Evolutionary conservation across 2,113 vertebrate genomes (phyloP), one percentile per base, ranked within the genome.

Genomic region (Bubo scandiacus): DNA sequence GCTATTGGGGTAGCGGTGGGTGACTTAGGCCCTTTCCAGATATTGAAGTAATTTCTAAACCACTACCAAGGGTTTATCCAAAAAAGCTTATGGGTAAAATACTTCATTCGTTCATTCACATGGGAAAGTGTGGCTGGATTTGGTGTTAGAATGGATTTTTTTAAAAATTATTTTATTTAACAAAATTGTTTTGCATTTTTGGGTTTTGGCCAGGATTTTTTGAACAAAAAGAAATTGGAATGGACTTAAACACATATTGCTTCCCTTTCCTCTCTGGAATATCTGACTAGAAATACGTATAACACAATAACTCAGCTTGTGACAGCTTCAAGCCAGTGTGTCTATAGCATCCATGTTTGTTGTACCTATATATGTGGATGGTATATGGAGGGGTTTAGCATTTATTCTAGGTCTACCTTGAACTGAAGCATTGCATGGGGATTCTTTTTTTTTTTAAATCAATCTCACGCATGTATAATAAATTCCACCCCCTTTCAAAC

Each of bases 401-500:
- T 75, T 90, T 95, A 65, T 90, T 94, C 74, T 57, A 20, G 70
- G 62, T 72, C 58, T 97, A 45, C 58, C 74, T 68, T 88, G 70
- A 95, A 80, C 59, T 80, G 84, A 96, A 88, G 40, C 58, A 47
- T 90, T 90, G 90, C 94, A 79, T 85, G 62, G 78, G 34, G 70
- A 79, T 79, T 85, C 2, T 47, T 77, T 84, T 12, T 58, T 61
- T 34, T 78, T 10, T 57, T 13, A 80, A 96, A 61, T 59, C 10
- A 81, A 68, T 88, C 88, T 95, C 81, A 74, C 6, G 40, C 81
- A 40, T 49, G 49, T 87, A 45, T 96, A 96, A 97, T 94, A 88
- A 95, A 97, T 95, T 97, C 96, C 96, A 80, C 95, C 97, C 81
- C 85, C 92, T 95, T 92, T 93, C 85, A 94, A 96, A 75, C 95